These are phyloP conservation scores for Tichodroma muraria DNA, from an alignment of 2,113 vertebrate genomes.

Conservation along the genomic window DNA sequence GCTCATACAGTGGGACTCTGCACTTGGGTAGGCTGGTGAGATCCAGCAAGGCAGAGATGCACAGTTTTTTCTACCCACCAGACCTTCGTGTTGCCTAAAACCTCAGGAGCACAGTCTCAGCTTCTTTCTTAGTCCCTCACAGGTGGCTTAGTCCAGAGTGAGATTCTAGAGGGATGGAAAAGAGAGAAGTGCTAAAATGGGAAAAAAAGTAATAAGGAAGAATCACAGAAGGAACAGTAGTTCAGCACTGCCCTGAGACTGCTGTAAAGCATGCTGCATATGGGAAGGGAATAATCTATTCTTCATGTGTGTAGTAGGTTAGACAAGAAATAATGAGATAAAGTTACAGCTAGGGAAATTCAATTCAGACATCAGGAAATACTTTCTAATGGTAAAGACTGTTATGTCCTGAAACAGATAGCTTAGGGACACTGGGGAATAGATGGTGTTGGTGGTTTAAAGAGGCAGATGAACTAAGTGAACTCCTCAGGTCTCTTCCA, in stretches of 20 bases:
- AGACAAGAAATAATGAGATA: slow-evolving; percentile 9
- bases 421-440: background rate
- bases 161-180: background rate
- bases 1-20: fast-evolving
- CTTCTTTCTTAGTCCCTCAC: background rate
- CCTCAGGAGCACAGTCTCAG: background rate
- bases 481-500: background rate
- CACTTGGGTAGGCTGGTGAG: background rate
- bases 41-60: background rate
- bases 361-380: slow-evolving; percentile 45
- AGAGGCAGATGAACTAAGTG: background rate
- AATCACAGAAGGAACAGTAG: background rate
- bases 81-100: background rate
- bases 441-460: background rate
- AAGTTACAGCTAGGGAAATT: slow-evolving; percentile 28
- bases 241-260: background rate
- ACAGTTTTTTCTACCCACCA: background rate
- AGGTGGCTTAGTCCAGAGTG: background rate
- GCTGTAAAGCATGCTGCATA: background rate
- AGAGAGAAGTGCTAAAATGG: background rate
- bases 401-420: background rate
- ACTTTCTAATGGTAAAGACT: slow-evolving; percentile 1
- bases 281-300: slow-evolving; percentile 1
- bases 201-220: background rate
- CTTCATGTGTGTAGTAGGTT: background rate